Conservation (phyloP, 2,888 invertebrate genomes). For the Drosophila recens region DNA sequence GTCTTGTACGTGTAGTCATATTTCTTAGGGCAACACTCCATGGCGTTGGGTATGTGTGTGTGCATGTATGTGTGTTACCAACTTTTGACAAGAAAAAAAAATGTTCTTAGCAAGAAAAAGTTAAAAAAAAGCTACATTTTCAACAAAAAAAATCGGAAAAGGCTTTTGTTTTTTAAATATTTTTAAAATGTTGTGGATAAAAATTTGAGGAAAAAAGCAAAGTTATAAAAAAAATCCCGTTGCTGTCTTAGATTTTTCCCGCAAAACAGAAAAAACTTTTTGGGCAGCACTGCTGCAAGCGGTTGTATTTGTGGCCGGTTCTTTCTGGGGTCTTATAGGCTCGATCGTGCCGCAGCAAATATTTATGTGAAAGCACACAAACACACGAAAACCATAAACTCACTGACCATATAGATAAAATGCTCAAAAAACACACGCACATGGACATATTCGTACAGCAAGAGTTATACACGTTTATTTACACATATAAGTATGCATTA, state of each 20-base stretch:
- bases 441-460: constrained; percentile 22
- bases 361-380: constrained; percentile 77
- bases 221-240: too few species aligned
- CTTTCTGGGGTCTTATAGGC: constrained; percentile 49
- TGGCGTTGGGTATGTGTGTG: constrained; percentile 22
- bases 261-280: too few species aligned
- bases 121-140: too few species aligned
- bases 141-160: too few species aligned
- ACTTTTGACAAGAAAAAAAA: too few species aligned
- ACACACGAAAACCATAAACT: constrained; percentile 76
- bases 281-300: too few species aligned
- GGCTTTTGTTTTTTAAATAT: too few species aligned
- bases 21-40: constrained; percentile 65
- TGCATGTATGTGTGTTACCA: background rate
- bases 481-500: constrained; percentile 42
- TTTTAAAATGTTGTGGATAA: too few species aligned
- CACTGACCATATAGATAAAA: constrained; percentile 80
- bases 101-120: too few species aligned
- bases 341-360: constrained; percentile 57
- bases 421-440: constrained; percentile 47
- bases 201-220: too few species aligned
- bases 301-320: constrained; percentile 21
- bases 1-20: constrained; percentile 80
- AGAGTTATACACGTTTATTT: background rate
- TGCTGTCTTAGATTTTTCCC: too few species aligned